These are phyloP conservation scores for Eidolon dupreanum DNA, from an alignment of 2,797 vertebrate genomes.

Conservation along the genomic window DNA sequence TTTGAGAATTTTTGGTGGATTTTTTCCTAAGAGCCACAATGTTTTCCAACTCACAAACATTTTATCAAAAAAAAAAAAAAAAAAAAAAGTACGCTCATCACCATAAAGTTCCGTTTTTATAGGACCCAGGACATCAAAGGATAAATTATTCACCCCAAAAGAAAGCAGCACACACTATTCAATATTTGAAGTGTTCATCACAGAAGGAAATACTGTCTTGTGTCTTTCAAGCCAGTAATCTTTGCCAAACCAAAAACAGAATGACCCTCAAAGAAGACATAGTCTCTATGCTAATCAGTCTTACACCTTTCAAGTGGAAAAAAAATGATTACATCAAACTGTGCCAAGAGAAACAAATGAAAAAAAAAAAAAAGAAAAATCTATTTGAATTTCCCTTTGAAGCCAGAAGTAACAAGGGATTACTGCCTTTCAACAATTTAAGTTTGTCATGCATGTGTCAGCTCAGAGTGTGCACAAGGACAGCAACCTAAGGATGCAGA, in stretches of 20 bases:
- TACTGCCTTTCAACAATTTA: slow-evolving; percentile 73
- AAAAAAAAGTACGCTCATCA: neutral
- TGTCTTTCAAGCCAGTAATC: slow-evolving; percentile 75
- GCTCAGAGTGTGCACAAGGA: slow-evolving; percentile 76
- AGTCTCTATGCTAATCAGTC: slow-evolving; percentile 81
- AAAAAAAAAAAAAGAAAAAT: slow-evolving; percentile 70
- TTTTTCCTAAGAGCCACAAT: slow-evolving; percentile 5
- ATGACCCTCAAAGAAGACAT: slow-evolving; percentile 71
- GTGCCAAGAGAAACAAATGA: slow-evolving; percentile 81
- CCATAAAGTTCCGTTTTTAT: slow-evolving; percentile 24
- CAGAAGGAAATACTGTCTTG: slow-evolving; percentile 58
- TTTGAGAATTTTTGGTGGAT: neutral
- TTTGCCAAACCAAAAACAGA: slow-evolving; percentile 79
- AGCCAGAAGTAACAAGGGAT: slow-evolving; percentile 70
- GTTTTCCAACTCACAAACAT: slow-evolving; percentile 45
- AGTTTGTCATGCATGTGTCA: slow-evolving; percentile 69
- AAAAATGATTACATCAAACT: slow-evolving; percentile 79
- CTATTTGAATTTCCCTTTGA: slow-evolving; percentile 82
- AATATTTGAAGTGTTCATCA: slow-evolving; percentile 53
- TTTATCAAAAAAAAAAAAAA: neutral
- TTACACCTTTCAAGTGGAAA: slow-evolving; percentile 76
- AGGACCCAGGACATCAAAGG: neutral
- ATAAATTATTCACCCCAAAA: slow-evolving; percentile 64
- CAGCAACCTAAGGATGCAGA: slow-evolving; percentile 66
- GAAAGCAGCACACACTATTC: neutral